Evolutionary conservation across 1,140 invertebrate species (phyloP), one percentile per base, ranked within the genome.

Genomic region (Neodiprion fabricii): DNA sequence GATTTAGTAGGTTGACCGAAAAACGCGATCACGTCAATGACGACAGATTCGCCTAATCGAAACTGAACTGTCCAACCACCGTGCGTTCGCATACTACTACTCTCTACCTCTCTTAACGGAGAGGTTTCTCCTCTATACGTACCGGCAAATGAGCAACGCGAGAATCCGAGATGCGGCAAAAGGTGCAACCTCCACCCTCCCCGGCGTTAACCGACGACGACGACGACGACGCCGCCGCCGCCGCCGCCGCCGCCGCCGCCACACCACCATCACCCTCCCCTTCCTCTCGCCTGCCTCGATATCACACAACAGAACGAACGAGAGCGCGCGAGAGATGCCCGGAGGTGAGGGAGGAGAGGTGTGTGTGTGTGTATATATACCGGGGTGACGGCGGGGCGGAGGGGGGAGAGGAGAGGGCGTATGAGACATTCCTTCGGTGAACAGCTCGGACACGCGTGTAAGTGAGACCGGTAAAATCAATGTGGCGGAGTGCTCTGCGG

Each of bases 161-260:
- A 81, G 82, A 83, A 83, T 84, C 83, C 81, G 81, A 85, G 84
- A 84, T 84, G 83, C 82, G 83, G 82, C 83, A 84, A 85, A 85
- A 84, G 83, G 83, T 85, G 81, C 83, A 83, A 83, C 82, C 79
- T 83, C 75, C 81, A 76, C 79, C 82, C 47, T 71, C 65, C 81
- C 80, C 70, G 69, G 72, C 74, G 74, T 17, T 61, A 40, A 61
- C 53, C 11, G 53, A 12, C 50, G 50, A 10, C 50, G 17, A 21
- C 17, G 17, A 21, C 17, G 17, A 21, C 17, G 17, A 21, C 17
- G 17, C 0, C 28, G 28, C 53, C n/a, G 9, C 53, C 11, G 53
- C 53, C 53, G 9, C 53, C 53, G 28, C 28, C 28, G 28, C 28
- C 28, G 5, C 0, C n/a, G n/a, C 53, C 10, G 50, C 50, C 50